Evolutionary conservation across 2,888 invertebrate species (phyloP).

Genomic region (Ceraclea dissimilis): DNA sequence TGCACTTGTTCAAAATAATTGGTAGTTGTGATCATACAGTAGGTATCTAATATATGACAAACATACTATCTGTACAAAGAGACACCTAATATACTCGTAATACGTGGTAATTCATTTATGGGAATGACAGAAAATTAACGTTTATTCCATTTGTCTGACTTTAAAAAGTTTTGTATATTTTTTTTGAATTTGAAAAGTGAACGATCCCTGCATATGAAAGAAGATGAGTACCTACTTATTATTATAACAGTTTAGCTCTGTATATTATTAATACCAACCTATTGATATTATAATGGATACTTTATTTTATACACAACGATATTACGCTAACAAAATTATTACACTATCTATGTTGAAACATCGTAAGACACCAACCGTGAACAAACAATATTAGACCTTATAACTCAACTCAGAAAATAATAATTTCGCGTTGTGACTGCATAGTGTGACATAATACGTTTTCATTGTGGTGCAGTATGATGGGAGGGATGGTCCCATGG

Average conservation of each 20-base stretch:
- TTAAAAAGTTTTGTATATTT: no score
- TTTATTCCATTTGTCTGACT: no score
- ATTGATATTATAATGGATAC: background rate
- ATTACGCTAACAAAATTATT: background rate
- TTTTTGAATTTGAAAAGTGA: no score
- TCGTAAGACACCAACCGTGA: background rate
- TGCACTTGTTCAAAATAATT: no score
- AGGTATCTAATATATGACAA: no score
- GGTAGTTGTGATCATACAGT: no score
- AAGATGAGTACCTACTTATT: background rate
- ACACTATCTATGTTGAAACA: background rate
- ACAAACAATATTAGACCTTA: background rate
- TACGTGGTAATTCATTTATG: no score
- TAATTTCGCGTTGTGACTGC: background rate
- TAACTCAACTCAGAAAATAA: background rate
- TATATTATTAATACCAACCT: background rate
- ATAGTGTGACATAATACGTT: background rate
- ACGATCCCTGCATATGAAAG: no score
- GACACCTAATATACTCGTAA: no score
- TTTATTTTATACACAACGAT: background rate
- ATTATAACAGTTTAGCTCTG: background rate
- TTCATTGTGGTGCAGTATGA: background rate
- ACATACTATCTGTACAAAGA: no score
- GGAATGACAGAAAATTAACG: no score
- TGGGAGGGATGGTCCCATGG: slow-evolving; percentile 44